phyloP scores from a whole-genome alignment of 2,888 invertebrate species.

The Habroteleia sp. region DNA sequence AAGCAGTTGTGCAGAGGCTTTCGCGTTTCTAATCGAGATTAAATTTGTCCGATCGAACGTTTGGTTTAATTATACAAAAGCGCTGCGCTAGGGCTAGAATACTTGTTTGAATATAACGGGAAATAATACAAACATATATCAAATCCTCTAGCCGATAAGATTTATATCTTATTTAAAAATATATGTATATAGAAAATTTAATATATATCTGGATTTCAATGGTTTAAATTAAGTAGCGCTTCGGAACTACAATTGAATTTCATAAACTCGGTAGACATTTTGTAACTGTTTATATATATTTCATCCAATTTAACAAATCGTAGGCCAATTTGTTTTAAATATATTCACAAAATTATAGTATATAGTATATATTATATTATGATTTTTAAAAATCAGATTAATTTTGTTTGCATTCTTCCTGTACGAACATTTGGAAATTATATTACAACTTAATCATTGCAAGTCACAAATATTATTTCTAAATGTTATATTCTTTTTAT shows the following conservation, averaged over 20 bases:
- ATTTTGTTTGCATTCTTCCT: slow-evolving; percentile 1
- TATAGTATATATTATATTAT: too few relatives aligned
- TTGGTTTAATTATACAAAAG: too few relatives aligned
- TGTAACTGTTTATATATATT: slow-evolving; percentile 51
- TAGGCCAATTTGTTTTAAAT: slow-evolving; percentile 41
- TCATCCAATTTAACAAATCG: slow-evolving; percentile 43
- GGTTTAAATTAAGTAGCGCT: too few relatives aligned
- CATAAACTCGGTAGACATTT: slow-evolving; percentile 43
- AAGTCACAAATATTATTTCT: too few relatives aligned
- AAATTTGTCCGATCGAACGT: slow-evolving; percentile 38
- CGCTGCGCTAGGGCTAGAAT: too few relatives aligned
- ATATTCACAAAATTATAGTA: slow-evolving; percentile 9
- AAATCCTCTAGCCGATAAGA: slow-evolving; percentile 3
- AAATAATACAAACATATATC: slow-evolving; percentile 7
- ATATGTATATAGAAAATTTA: slow-evolving; percentile 1
- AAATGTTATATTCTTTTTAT: too few relatives aligned
- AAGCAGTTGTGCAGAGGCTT: slow-evolving; percentile 24
- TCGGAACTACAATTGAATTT: slow-evolving; percentile 6
- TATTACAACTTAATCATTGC: too few relatives aligned
- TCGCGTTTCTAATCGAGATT: slow-evolving; percentile 22
- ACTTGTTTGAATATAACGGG: too few relatives aligned
- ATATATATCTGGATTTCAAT: too few relatives aligned
- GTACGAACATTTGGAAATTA: too few relatives aligned
- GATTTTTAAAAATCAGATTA: too few relatives aligned
- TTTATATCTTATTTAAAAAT: slow-evolving; percentile 6